phyloP scores from a whole-genome alignment of 2,888 invertebrate species.

The Tanytarsus gracilentus region DNA sequence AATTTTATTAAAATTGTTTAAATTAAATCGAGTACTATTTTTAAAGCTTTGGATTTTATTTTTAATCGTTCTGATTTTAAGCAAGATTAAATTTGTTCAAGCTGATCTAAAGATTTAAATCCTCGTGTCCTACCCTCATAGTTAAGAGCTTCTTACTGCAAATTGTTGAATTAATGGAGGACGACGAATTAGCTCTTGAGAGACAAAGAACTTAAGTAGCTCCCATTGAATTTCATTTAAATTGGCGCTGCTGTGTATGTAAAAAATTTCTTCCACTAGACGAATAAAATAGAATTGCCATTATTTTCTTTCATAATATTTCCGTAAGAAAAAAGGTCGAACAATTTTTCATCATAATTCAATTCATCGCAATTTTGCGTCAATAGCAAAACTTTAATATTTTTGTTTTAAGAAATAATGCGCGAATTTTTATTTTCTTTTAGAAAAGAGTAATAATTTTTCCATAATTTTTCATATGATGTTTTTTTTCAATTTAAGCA shows the following conservation, averaged over 20 bases:
- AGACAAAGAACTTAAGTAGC: no score
- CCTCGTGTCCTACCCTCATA: not conserved
- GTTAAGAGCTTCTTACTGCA: not conserved
- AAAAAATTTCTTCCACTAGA: no score
- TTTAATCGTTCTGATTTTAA: not conserved
- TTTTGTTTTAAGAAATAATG: slow-evolving; percentile 17
- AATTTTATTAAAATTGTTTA: no score
- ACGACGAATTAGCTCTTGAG: no score
- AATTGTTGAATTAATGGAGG: no score
- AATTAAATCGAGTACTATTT: no score
- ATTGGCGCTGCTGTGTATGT: no score
- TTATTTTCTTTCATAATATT: no score
- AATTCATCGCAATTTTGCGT: not conserved
- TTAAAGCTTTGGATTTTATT: not conserved
- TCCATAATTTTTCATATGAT: slow-evolving; percentile 25
- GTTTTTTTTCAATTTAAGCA: not conserved
- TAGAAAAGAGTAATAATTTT: slow-evolving; percentile 24
- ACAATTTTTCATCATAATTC: no score
- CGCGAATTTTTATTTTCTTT: slow-evolving; percentile 4
- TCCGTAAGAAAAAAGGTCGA: no score
- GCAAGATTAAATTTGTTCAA: not conserved
- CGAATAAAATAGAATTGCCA: no score
- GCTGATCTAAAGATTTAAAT: not conserved
- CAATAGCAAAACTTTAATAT: slow-evolving; percentile 2
- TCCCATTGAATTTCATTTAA: no score